Evolutionary conservation across 2,113 vertebrate genomes (phyloP).

Genomic region (Pomatostomus ruficeps): DNA sequence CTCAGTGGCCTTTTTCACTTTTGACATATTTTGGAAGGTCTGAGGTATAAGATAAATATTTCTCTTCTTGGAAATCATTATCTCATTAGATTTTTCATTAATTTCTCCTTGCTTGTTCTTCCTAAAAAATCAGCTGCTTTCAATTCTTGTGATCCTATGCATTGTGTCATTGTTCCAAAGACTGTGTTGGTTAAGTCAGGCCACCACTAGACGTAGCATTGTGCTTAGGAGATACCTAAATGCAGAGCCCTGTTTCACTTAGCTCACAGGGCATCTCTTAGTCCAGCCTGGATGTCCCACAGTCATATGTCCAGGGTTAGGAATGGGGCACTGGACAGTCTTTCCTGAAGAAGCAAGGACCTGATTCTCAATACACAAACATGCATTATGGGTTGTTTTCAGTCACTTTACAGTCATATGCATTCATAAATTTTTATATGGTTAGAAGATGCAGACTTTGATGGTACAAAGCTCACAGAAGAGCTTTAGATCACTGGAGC

Average conservation of each 20-base stretch:
- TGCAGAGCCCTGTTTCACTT: not conserved
- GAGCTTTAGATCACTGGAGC: constrained; percentile 67
- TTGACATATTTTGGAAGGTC: not conserved
- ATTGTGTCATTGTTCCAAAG: not conserved
- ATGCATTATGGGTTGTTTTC: constrained; percentile 54
- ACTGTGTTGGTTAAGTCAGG: not conserved
- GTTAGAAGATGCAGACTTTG: constrained; percentile 63
- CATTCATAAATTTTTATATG: constrained; percentile 71
- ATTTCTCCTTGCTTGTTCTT: constrained; percentile 16
- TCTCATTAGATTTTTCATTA: constrained; percentile 7
- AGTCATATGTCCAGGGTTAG: not conserved
- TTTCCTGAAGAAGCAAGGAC: constrained; percentile 18
- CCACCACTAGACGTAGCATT: not conserved
- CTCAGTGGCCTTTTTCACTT: not conserved
- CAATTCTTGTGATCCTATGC: not conserved
- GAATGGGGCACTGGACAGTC: not conserved
- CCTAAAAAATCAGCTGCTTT: not conserved
- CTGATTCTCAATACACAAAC: constrained; percentile 40
- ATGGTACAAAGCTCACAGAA: constrained; percentile 63
- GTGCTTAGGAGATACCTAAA: not conserved
- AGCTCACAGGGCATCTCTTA: not conserved
- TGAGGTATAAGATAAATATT: not conserved
- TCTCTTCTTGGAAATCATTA: not conserved
- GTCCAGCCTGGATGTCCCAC: not conserved
- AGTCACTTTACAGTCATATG: constrained; percentile 65